Conservation (phyloP, 2,113 vertebrate species). For the Prunella fulvescens region DNA sequence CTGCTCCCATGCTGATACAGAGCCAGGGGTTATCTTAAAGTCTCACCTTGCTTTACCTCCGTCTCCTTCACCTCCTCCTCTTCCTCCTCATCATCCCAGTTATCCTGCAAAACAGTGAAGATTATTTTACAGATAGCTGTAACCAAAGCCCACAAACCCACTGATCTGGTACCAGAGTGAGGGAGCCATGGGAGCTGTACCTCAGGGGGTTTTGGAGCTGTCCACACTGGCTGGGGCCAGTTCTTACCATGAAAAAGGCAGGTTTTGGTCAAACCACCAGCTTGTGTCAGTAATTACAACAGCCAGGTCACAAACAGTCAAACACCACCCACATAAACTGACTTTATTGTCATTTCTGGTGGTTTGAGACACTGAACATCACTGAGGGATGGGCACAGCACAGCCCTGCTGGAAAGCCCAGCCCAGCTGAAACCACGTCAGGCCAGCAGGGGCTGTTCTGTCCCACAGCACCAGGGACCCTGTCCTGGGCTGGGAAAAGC, state of each 20-base stretch:
- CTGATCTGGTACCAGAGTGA: fast-evolving
- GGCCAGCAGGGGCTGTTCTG: not conserved
- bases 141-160: fast-evolving
- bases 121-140: not conserved
- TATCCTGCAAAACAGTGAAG: constrained; percentile 79
- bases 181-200: not conserved
- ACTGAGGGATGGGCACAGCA: fast-evolving
- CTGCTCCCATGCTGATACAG: not conserved
- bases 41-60: constrained; percentile 77
- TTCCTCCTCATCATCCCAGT: constrained; percentile 94
- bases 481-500: not conserved
- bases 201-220: not conserved
- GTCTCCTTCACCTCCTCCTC: constrained; percentile 74
- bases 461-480: too few relatives aligned
- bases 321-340: not conserved
- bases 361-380: fast-evolving
- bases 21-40: not conserved
- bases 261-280: not conserved
- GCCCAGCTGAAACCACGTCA: fast-evolving
- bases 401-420: not conserved
- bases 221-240: fast-evolving
- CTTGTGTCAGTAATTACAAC: not conserved
- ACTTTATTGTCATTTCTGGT: not conserved
- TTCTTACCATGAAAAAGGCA: not conserved
- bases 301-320: not conserved